Percentiles rank a stretch among this genome's conserved stretches.
These are phyloP conservation scores for Yponomeuta sedellus DNA, from an alignment of 2,888 invertebrate species.

Conservation along the genomic window DNA sequence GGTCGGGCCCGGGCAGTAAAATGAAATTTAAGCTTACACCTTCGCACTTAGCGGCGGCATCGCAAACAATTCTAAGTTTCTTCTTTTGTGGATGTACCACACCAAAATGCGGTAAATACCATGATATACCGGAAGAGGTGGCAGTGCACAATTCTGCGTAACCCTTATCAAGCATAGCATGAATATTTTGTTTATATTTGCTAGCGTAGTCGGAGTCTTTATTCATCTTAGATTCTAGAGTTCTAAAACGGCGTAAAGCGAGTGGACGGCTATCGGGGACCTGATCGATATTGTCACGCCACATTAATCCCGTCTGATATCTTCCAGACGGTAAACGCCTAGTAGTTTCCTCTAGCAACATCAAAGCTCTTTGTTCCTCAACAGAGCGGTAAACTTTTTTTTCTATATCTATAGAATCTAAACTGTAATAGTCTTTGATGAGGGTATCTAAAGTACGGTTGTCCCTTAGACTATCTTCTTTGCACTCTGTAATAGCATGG, in stretches of 20 bases:
- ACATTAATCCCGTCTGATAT: too few relatives aligned
- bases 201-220: neutral
- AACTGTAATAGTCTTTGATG: too few relatives aligned
- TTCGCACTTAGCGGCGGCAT: constrained; percentile 27
- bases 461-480: too few relatives aligned
- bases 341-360: too few relatives aligned
- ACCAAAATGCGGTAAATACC: constrained; percentile 25
- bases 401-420: too few relatives aligned
- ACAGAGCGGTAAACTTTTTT: too few relatives aligned
- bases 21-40: constrained; percentile 26
- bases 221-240: neutral
- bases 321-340: too few relatives aligned
- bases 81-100: constrained; percentile 23
- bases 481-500: too few relatives aligned
- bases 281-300: too few relatives aligned
- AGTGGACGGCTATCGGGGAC: neutral
- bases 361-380: too few relatives aligned
- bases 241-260: neutral
- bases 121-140: neutral
- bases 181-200: neutral
- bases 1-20: constrained; percentile 34
- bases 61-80: constrained; percentile 27
- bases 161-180: neutral
- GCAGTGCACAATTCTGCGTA: neutral
- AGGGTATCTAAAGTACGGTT: too few relatives aligned